Conservation (phyloP, 2,113 vertebrate species). For the Calidris pugnax region DNA sequence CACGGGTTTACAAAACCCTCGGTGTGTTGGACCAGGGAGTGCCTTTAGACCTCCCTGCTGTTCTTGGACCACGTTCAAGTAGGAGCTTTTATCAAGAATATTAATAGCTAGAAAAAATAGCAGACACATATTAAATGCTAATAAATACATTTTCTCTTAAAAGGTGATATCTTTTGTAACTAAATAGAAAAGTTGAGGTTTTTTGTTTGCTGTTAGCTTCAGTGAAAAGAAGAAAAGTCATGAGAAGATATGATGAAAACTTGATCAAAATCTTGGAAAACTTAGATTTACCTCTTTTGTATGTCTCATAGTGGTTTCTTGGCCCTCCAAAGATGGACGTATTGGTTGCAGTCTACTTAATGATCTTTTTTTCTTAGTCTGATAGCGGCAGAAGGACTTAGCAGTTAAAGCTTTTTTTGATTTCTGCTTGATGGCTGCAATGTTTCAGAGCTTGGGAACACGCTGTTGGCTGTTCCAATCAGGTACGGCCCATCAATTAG, state of each 20-base stretch:
- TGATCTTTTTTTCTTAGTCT: neutral
- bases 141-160: neutral
- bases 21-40: neutral
- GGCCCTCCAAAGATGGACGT: neutral
- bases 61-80: neutral
- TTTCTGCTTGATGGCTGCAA: neutral
- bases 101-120: neutral
- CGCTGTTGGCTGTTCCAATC: neutral
- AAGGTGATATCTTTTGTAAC: neutral
- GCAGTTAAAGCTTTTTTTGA: neutral
- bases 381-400: neutral
- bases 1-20: neutral
- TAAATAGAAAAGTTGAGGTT: neutral
- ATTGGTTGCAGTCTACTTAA: neutral
- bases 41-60: neutral
- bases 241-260: neutral
- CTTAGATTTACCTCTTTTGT: neutral
- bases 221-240: neutral
- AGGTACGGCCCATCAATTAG: neutral
- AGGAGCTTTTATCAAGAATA: neutral
- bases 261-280: neutral
- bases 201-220: neutral
- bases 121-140: neutral
- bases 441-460: neutral
- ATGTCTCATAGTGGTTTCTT: neutral